A percentile compares a stretch with the other conserved stretches of the same genome.
phyloP scores from a whole-genome alignment of 2,113 vertebrate species.

The Callionymus lyra region DNA sequence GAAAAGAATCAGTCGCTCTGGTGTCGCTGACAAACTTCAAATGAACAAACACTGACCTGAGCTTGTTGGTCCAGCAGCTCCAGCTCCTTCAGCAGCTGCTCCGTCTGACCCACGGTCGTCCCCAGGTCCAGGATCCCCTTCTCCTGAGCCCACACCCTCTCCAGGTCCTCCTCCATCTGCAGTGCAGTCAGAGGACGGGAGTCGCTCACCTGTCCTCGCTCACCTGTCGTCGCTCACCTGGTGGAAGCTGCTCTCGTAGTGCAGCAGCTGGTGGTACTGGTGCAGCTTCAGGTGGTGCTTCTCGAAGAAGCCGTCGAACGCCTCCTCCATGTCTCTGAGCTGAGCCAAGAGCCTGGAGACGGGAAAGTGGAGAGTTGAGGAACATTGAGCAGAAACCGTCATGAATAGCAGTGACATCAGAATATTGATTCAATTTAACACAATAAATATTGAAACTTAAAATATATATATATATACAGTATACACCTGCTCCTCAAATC shows the following conservation, averaged over 20 bases:
- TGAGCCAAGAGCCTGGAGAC: conserved; percentile 87
- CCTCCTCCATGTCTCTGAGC: conserved; percentile 89
- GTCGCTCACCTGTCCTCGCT: background rate
- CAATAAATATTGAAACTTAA: too few relatives aligned
- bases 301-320: conserved; percentile 97
- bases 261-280: conserved; percentile 86
- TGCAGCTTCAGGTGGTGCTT: conserved; percentile 94
- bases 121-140: conserved; percentile 67
- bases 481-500: too few relatives aligned
- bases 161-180: conserved; percentile 76
- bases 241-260: conserved; percentile 86
- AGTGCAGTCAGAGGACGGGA: background rate
- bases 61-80: conserved; percentile 70
- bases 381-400: too few relatives aligned
- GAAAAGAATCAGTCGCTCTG: too few relatives aligned
- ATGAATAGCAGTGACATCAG: too few relatives aligned
- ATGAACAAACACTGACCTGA: too few relatives aligned
- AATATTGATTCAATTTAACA: too few relatives aligned
- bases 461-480: too few relatives aligned
- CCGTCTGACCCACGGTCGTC: conserved; percentile 69
- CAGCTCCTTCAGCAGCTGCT: conserved; percentile 78
- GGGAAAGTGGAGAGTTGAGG: too few relatives aligned
- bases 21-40: too few relatives aligned
- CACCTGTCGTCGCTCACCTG: conserved; percentile 64
- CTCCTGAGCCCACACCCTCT: conserved; percentile 72